Percentiles rank a stretch among this genome's conserved stretches.
phyloP scores from a whole-genome alignment of 2,113 vertebrate species.

The Pseudorhombus dupliciocellatus region DNA sequence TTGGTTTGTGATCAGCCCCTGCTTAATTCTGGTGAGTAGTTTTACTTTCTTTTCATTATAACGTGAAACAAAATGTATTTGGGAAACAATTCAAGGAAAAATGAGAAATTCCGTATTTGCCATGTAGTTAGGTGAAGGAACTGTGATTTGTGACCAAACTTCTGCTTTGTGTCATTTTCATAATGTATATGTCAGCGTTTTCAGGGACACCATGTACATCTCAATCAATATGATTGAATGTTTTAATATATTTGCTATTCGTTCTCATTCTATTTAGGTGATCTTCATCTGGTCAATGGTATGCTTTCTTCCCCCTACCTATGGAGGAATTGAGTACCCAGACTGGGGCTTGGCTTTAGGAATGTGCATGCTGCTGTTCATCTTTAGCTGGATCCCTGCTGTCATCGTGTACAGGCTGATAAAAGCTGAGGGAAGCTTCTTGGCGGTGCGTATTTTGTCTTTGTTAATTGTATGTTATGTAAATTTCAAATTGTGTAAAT shows the following conservation, averaged over 20 bases:
- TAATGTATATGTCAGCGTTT: too few relatives aligned
- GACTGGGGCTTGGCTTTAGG: constrained; percentile 86
- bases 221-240: neutral
- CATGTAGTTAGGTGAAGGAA: too few relatives aligned
- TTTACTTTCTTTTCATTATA: neutral
- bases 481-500: neutral
- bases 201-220: too few relatives aligned
- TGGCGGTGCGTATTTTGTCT: constrained; percentile 77
- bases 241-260: neutral
- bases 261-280: constrained; percentile 72
- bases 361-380: constrained; percentile 89
- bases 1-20: constrained; percentile 90
- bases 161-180: too few relatives aligned
- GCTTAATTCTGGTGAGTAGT: constrained; percentile 81
- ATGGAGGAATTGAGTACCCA: constrained; percentile 83
- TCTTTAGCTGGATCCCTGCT: constrained; percentile 89
- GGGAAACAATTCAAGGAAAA: too few relatives aligned
- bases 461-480: neutral
- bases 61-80: neutral
- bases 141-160: too few relatives aligned
- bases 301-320: constrained; percentile 80
- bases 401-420: constrained; percentile 80
- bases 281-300: constrained; percentile 90
- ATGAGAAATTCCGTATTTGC: too few relatives aligned
- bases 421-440: constrained; percentile 81